Base-by-base conservation (phyloP, 2,113 vertebrate species). In the Poeciliopsis turrubarensis region DNA sequence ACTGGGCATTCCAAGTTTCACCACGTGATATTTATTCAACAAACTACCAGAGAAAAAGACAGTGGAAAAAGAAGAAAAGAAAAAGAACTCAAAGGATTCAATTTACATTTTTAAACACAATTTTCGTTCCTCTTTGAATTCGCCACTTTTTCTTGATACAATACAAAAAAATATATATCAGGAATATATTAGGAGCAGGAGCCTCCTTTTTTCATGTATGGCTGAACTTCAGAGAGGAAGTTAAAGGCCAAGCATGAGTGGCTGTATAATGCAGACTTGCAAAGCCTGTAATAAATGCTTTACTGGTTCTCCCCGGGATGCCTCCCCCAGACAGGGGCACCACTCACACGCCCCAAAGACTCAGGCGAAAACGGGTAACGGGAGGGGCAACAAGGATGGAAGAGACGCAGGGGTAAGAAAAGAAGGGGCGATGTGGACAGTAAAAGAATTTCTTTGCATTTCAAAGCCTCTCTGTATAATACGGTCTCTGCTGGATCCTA, bases 281-380 rank as follows among this genome's bases (percentile, higher is more conserved):
- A 96, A 93, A 97, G 96, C 95, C 80, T 89, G 94, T 97, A 97
- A 96, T 96, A 97, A 96, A 97, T 96, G 95, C 95, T 97, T 97
- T 97, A 96, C 95, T 96, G 91, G 95, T 94, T 94, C 95, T 96
- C 96, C 95, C 94, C 96, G 95, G 96, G 95, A 95, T 89, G 92
- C 89, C 88, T 84, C 92, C 93, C 94, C 94, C 94, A 88, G 90
- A 88, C 86, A 83, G 89, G 87, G 91, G 88, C 86, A 86, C 94
- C 92, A 91, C 87, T 87, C 94, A 94, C 95, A 68, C 41, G 88
- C 88, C 90, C 89, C 83, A 89, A 79, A 83, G 86, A 78, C 78
- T 31, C 79, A 85, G 84, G 81, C 73, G 89, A 92, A 89, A 87
- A 51, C 81, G 27, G 70, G 85, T 67, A 72, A 74, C 29, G 60